Percentiles rank a stretch among this genome's conserved stretches.
These are phyloP conservation scores for Drosophila multiciliata DNA, from an alignment of 2,888 invertebrate genomes.

Conservation along the genomic window DNA sequence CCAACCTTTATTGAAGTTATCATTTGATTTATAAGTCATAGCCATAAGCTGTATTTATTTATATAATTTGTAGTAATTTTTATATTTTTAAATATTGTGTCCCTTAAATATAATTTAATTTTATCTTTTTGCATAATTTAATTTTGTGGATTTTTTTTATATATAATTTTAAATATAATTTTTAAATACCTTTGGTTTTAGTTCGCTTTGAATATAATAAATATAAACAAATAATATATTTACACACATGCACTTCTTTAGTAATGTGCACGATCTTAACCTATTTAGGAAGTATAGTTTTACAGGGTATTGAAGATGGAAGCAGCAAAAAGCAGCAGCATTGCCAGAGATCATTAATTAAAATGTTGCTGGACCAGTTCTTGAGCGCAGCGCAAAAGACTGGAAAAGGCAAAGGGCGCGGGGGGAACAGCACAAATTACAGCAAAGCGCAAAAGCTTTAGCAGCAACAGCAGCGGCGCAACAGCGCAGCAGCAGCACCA, in stretches of 20 bases:
- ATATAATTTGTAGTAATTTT: too few relatives aligned
- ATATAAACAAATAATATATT: neutral
- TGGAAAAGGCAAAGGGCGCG: neutral
- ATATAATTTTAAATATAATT: too few relatives aligned
- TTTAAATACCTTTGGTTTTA: too few relatives aligned
- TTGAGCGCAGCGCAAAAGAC: slow-evolving; percentile 47
- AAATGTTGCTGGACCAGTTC: slow-evolving; percentile 80
- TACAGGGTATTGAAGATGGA: slow-evolving; percentile 40
- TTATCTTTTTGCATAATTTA: too few relatives aligned
- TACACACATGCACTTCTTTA: neutral
- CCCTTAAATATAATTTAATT: too few relatives aligned
- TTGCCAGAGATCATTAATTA: slow-evolving; percentile 77
- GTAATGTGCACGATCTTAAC: neutral
- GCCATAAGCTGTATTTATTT: too few relatives aligned
- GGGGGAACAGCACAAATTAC: slow-evolving; percentile 50
- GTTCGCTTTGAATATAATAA: neutral
- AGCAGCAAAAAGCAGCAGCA: slow-evolving; percentile 27
- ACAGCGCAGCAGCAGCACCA: neutral
- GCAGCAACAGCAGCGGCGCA: neutral
- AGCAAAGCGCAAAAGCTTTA: slow-evolving; percentile 54
- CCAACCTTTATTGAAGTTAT: too few relatives aligned
- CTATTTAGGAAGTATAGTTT: neutral
- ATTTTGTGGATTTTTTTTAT: too few relatives aligned
- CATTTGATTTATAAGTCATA: too few relatives aligned
- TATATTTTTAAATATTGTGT: too few relatives aligned